Base-by-base conservation (phyloP, 2,888 invertebrate genomes). In the Megamerina dolium region DNA sequence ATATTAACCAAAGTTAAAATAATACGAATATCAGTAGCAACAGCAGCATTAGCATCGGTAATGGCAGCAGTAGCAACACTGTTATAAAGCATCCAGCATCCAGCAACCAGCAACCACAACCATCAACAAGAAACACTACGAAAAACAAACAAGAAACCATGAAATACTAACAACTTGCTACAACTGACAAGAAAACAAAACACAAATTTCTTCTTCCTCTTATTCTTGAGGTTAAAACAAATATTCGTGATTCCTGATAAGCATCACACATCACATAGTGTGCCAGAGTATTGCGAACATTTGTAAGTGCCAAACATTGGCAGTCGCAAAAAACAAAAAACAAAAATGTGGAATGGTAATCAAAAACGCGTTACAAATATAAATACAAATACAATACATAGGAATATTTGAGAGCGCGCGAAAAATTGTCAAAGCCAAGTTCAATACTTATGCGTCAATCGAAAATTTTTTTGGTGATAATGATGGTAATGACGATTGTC, bases 181-280 rank as follows among this genome's bases (percentile, higher is more conserved):
- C 21, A 41, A 39, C 41, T 23, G 14, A 19, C 14, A 2, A 26
- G 21, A 37, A 27, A 43, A 38, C 29, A 16, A 31, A 49, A 61
- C 60, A 59, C 59, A 61, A 61, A 23, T 8, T 23, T 23, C 60
- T 60, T 60, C 64, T 60, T 57, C 51, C 23, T n/a, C n/a, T n/a
- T n/a, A 58, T 56, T 60, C 59, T 57, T 46, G 34, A 39, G 30
- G 29, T 12, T 50, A 55, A 59, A 67, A 63, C 66, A 66, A 68
- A 67, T 64, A 66, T 66, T 69, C 69, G 69, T 69, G 69, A 69
- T 68, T 64, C 61, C 64, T 63, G 69, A 69, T 69, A 68, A 69
- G 59, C 60, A 69, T 69, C 69, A 57, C 45, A 6, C 23, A 10
- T 23, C 10, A 10, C 10, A n/a, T n/a, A n/a, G n/a, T n/a, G n/a